Evolutionary conservation across 1,140 invertebrate genomes (phyloP).

Genomic region (Hylaeus volcanicus): DNA sequence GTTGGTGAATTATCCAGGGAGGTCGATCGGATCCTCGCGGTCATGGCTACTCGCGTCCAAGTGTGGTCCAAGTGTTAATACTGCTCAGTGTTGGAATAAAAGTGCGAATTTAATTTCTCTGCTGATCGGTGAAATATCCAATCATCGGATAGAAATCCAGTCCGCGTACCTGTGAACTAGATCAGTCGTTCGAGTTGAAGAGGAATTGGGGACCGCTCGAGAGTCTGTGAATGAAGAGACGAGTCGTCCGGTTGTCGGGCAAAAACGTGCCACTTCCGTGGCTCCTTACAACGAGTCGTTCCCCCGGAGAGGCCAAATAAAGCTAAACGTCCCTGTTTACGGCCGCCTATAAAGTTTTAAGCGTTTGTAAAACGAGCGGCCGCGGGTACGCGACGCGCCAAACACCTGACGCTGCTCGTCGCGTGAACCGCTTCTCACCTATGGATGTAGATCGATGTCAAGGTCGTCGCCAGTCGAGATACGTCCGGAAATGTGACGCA

Average conservation of each 20-base stretch:
- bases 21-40: no score
- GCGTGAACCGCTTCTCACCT: slow-evolving; percentile 62
- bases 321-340: slow-evolving; percentile 79
- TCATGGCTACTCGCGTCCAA: no score
- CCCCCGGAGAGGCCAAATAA: slow-evolving; percentile 68
- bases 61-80: no score
- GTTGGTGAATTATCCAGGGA: no score
- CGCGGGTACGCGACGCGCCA: slow-evolving; percentile 56
- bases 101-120: no score
- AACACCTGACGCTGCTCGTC: slow-evolving; percentile 57
- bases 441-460: slow-evolving; percentile 74
- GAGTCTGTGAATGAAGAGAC: not conserved
- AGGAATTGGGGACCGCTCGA: no score
- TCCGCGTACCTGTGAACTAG: no score
- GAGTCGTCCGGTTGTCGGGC: not conserved
- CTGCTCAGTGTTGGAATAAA: no score
- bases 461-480: slow-evolving; percentile 68
- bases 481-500: slow-evolving; percentile 65
- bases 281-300: slow-evolving; percentile 3
- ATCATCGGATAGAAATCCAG: no score
- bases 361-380: slow-evolving; percentile 78
- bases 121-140: no score
- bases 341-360: slow-evolving; percentile 81
- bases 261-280: slow-evolving; percentile 7
- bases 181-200: no score